phyloP scores from a whole-genome alignment of 2,113 vertebrate genomes.

The Mystacornis crossleyi region DNA sequence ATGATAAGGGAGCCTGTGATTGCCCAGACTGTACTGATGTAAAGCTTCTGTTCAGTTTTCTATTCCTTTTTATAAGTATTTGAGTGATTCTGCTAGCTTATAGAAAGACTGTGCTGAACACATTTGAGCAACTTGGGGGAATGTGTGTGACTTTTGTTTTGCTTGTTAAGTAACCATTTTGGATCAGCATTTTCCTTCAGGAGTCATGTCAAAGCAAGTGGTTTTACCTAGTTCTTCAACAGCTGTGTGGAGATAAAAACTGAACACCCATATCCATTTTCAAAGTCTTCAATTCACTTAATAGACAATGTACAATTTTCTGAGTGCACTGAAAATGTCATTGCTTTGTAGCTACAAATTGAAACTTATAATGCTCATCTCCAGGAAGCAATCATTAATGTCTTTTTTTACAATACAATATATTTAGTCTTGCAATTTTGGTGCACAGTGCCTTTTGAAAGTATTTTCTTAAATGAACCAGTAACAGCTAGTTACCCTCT shows the following conservation, averaged over 20 bases:
- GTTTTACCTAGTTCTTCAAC: not conserved
- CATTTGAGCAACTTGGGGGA: not conserved
- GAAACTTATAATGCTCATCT: conserved; percentile 44
- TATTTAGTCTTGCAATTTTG: conserved; percentile 25
- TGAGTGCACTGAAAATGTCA: conserved; percentile 17
- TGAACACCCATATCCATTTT: not conserved
- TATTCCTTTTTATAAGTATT: conserved; percentile 50
- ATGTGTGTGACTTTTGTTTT: not conserved
- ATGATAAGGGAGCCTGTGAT: conserved; percentile 69
- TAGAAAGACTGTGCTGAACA: not conserved
- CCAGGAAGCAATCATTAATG: conserved; percentile 39
- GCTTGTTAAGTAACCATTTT: not conserved
- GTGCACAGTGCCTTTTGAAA: not conserved
- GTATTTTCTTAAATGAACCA: conserved; percentile 29
- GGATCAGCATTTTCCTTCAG: not conserved
- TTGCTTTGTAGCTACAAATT: conserved; percentile 42
- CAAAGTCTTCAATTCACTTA: conserved; percentile 13
- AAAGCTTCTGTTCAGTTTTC: conserved; percentile 55
- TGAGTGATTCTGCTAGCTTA: conserved; percentile 5
- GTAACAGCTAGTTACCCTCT: conserved; percentile 18
- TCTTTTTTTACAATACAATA: conserved; percentile 6
- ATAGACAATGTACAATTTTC: conserved; percentile 19
- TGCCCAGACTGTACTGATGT: conserved; percentile 69
- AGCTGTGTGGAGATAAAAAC: not conserved
- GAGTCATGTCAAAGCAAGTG: not conserved